Percentiles rank a stretch among this genome's conserved stretches.
Evolutionary conservation across 2,888 invertebrate species (phyloP).

Genomic region (Pycnomerus fuliginosus): DNA sequence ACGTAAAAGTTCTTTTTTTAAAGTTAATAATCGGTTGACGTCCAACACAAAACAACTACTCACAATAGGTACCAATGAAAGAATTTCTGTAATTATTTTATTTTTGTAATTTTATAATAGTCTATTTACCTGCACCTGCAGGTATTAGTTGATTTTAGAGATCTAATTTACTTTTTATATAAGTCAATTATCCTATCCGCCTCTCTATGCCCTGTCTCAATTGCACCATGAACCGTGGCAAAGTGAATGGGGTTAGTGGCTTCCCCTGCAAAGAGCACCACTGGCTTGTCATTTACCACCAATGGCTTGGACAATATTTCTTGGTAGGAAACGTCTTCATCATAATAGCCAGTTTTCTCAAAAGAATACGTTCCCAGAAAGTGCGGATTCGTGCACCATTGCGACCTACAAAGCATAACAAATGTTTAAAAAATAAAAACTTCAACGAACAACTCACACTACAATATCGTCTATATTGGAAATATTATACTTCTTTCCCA

Average conservation of each 20-base stretch:
- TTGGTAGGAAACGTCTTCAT: slow-evolving; percentile 10
- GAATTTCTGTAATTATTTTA: no score
- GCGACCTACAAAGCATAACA: slow-evolving; percentile 31
- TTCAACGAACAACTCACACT: no score
- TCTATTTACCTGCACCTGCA: no score
- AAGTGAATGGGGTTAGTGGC: slow-evolving; percentile 16
- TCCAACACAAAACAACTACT: no score
- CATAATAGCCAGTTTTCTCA: slow-evolving; percentile 29
- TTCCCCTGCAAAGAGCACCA: slow-evolving; percentile 18
- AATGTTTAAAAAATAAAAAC: no score
- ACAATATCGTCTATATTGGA: no score
- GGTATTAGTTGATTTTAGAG: no score
- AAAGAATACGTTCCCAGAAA: slow-evolving; percentile 36
- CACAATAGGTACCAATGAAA: no score
- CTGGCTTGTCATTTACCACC: not conserved
- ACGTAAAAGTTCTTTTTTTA: no score
- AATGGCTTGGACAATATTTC: slow-evolving; percentile 9
- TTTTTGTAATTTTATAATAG: no score
- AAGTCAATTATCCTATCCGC: slow-evolving; percentile 11
- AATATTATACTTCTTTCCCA: slow-evolving; percentile 53
- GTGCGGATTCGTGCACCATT: slow-evolving; percentile 33
- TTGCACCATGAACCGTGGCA: slow-evolving; percentile 18
- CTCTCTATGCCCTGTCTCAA: slow-evolving; percentile 17
- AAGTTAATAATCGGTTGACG: no score
- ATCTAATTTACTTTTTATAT: no score